phyloP scores from a whole-genome alignment of 2,888 invertebrate genomes.

The Chymomyza fuscimana region DNA sequence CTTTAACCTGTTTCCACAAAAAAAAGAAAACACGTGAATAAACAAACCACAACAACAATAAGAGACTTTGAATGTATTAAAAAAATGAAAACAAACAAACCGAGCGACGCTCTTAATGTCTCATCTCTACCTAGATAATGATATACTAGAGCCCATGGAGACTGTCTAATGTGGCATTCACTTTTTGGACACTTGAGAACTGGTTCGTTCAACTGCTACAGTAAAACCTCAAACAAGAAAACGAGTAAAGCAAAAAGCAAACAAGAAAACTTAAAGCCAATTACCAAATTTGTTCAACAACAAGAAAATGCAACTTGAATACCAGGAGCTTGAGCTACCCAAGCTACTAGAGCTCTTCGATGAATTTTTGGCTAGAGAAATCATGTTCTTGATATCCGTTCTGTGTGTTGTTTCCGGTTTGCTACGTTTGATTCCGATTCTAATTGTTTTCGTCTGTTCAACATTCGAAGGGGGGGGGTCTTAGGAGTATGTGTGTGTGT shows the following conservation, averaged over 20 bases:
- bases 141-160: neutral
- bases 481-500: neutral
- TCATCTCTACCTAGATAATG: neutral
- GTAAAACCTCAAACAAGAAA: neutral
- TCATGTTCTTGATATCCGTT: neutral
- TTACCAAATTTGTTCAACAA: neutral
- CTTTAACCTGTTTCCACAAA: neutral
- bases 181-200: neutral
- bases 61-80: too few species aligned
- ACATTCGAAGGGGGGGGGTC: neutral
- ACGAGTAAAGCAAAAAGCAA: neutral
- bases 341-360: neutral
- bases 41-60: neutral
- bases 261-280: neutral
- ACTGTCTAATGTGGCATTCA: neutral
- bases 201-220: neutral
- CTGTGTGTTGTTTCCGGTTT: conserved; percentile 57
- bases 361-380: neutral
- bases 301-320: neutral
- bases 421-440: conserved; percentile 66
- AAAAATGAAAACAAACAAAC: neutral
- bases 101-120: neutral
- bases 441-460: conserved; percentile 63
- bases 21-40: neutral
- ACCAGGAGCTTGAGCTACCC: neutral